These are phyloP conservation scores for Sinohyriopsis cumingii DNA, from an alignment of 2,888 invertebrate species.

Conservation along the genomic window DNA sequence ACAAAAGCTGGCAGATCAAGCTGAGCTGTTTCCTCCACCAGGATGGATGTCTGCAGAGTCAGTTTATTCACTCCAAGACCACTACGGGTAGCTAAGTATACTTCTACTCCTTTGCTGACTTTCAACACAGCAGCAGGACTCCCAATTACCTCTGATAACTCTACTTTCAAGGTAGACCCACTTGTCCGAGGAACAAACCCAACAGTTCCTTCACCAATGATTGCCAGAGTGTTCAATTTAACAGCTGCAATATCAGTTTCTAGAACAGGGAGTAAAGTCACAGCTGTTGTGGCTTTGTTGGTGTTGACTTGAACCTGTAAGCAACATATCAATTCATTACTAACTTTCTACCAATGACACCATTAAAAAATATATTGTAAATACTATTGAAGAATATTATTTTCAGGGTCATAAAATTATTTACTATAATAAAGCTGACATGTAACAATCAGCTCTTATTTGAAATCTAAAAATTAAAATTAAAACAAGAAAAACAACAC, in stretches of 20 bases:
- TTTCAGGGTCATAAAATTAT: no score
- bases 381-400: no score
- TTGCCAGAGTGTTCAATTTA: slow-evolving; percentile 18
- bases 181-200: slow-evolving; percentile 28
- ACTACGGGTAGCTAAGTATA: slow-evolving; percentile 27
- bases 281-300: slow-evolving; percentile 19
- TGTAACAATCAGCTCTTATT: no score
- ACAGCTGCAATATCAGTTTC: slow-evolving; percentile 9
- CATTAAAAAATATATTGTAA: no score
- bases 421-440: no score
- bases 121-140: slow-evolving; percentile 23
- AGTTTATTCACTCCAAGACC: slow-evolving; percentile 14
- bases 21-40: slow-evolving; percentile 33
- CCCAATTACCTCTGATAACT: slow-evolving; percentile 35
- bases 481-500: no score
- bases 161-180: slow-evolving; percentile 25
- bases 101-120: slow-evolving; percentile 30
- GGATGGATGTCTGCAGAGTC: slow-evolving; percentile 27
- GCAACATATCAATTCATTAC: no score
- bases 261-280: slow-evolving; percentile 33
- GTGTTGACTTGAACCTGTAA: slow-evolving; percentile 43
- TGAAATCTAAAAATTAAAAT: no score
- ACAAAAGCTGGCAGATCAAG: slow-evolving; percentile 42
- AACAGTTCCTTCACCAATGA: slow-evolving; percentile 16
- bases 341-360: no score